Evolutionary conservation across 2,797 vertebrate genomes (phyloP).

Genomic region (Neostethus bicornis): DNA sequence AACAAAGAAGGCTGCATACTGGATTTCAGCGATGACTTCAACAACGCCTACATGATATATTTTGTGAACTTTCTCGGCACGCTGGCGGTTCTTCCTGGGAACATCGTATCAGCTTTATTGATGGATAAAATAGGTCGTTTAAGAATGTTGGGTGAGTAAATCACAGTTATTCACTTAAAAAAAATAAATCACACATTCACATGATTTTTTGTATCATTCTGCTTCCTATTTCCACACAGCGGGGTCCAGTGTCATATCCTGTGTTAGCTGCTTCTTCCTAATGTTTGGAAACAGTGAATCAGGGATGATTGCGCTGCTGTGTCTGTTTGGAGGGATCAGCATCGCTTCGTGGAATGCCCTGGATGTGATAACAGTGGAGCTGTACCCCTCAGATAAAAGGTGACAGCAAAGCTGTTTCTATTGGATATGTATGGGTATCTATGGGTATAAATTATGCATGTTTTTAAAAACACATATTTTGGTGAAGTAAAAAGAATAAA

Average conservation of each 20-base stretch:
- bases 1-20: conserved; percentile 97
- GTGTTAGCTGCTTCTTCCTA: conserved; percentile 96
- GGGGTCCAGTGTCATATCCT: conserved; percentile 95
- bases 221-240: conserved; percentile 71
- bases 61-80: conserved; percentile 97
- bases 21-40: conserved; percentile 92
- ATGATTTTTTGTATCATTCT: neutral
- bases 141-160: conserved; percentile 90
- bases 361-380: conserved; percentile 95
- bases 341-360: conserved; percentile 96
- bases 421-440: too few relatives aligned
- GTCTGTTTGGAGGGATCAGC: conserved; percentile 95
- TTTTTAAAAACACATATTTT: too few relatives aligned
- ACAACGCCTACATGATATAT: conserved; percentile 99
- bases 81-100: conserved; percentile 92
- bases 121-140: conserved; percentile 98
- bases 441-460: too few relatives aligned
- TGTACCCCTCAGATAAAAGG: conserved; percentile 96
- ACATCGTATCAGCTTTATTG: conserved; percentile 94
- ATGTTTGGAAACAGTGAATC: conserved; percentile 96
- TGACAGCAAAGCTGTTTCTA: conserved; percentile 45
- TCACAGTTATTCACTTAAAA: neutral
- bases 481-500: too few relatives aligned
- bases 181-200: too few relatives aligned
- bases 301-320: conserved; percentile 95